Base-by-base conservation (phyloP, 2,888 invertebrate species). In the Tubulanus polymorphus region DNA sequence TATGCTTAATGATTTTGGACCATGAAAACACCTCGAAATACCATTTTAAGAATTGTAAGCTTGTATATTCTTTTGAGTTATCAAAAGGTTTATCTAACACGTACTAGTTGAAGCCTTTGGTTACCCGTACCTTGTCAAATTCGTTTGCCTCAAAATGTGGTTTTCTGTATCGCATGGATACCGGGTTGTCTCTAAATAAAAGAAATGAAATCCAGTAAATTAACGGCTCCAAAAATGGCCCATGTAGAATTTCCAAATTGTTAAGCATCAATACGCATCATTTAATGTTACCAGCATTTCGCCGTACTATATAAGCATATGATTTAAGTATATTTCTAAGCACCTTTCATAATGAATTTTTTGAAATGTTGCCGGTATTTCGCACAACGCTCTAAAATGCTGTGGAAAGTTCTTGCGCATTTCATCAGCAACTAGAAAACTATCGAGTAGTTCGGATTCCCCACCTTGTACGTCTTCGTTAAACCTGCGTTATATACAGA, bases 351-450 rank as follows among this genome's bases (percentile, higher is more conserved):
- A 71, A 55, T 75, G 74, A 18, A 73, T 63, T 54, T 74, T 74
- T 61, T 76, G 71, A 61, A 75, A 75, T 5, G 74, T 72, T 3
- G 70, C 75, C 15, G 75, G 73, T 15, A 72, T 59, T 54, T 57
- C 55, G 5, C 60, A 52, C n/a, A 75, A 64, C n/a, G 59, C 61
- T 1, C 59, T 37, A 48, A 75, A 76, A 28, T 69, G 59, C 8
- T 63, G 55, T 12, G 71, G 70, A 57, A 68, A 54, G 12, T 55
- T 27, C 26, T 54, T 29, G 12, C 69, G 53, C 56, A 75, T 66
- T 29, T 63, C 50, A 46, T 73, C 69, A 2, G 74, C 74, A 26
- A 68, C 65, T 28, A 59, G 53, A 56, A 70, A 74, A 3, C 61
- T 59, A 61, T 75, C 75, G 28, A 70, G 59, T 47, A 73, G 65